Evolutionary conservation across 2,888 invertebrate species (phyloP), one percentile per base, ranked within the genome.

Genomic region (Neoscelio sp.): DNA sequence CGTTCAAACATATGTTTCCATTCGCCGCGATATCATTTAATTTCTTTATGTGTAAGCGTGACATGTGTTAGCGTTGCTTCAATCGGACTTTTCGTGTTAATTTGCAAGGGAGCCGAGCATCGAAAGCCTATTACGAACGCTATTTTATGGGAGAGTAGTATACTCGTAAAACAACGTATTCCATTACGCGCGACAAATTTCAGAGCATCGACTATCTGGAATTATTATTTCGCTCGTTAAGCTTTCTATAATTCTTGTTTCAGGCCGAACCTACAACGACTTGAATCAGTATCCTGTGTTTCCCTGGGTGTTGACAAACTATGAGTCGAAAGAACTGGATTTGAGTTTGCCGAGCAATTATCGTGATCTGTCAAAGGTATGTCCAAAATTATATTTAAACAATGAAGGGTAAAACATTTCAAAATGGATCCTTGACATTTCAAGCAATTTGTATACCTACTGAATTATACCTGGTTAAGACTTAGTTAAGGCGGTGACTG

Each of bases 261-360:
- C 92, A 97, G 98, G 99, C n/a, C 95, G 99, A 50, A 99, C 99
- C 0, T 99, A 99, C 93, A 99, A 99, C 91, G 99, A 99, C 91
- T 92, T 99, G 88, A 99, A 99, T 91, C 99, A 99, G 92, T 99
- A 99, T 90, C 99, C 99, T 0, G 97, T 99, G 80, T 99, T 99
- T 91, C 99, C 99, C 0, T 99, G 99, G 99, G 98, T 99, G 73
- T 93, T 99, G 62, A 99, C 99, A 82, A 99, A 99, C 92, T 99
- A 99, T 91, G 99, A 99, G 88, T 96, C 97, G 76, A 96, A 97
- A 86, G 98, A 99, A 89, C 92, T 99, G 80, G 99, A 99, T 91
- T 94, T 99, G 73, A 97, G 97, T 88, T 94, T 97, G 88, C 98
- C 99, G 7, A 97, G 96, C 88, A 99, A 99, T 92, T 99, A 99